Evolutionary conservation across 2,797 vertebrate species (phyloP), one percentile per base, ranked within the genome.

Genomic region (Eidolon dupreanum): DNA sequence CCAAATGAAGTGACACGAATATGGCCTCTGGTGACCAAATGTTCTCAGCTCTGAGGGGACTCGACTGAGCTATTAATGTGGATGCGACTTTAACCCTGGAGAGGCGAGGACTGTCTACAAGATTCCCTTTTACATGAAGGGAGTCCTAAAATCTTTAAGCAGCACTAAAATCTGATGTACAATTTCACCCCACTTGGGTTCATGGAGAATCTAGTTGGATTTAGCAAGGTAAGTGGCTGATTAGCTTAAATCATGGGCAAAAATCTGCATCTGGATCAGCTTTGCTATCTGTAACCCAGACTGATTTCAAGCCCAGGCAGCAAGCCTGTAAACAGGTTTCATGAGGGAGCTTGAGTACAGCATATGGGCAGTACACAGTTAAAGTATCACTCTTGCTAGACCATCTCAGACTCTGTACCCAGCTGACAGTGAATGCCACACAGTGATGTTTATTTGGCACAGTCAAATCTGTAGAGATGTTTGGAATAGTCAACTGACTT

Each of bases 11-110:
- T 59, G 84, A 90, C 11, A 63, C 46, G 28, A 55, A 33, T 53
- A 71, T 87, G 86, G 71, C 78, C 86, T 96, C 74, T 81, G 63
- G 43, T 94, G 92, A 90, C 85, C 88, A 93, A 92, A 95, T 82
- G 66, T 90, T 95, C 88, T 95, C 61, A 51, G 75, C 49, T 88
- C 19, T 5, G 17, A 51, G n/a, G 12, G 46, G 51, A 79, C 33
- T 12, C 94, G 8, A 57, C 20, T 16, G 31, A 84, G 57, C 46
- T 55, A 57, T 59, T 51, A 15, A 88, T 61, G 53, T 68, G 59
- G n/a, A 36, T 43, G 9, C 70, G 79, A 88, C n/a, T 55, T 2
- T 16, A 85, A 77, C 3, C 43, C 33, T 33, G 73, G 33, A 88
- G 85, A 73, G 63, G 33, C 46, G 46, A 46, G 17, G 22, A 46